A percentile compares a stretch with the other conserved stretches of the same genome.
Evolutionary conservation across 53 echinoderm and acorn worm genomes (phyloP).

Genomic region (Henricia sp.): DNA sequence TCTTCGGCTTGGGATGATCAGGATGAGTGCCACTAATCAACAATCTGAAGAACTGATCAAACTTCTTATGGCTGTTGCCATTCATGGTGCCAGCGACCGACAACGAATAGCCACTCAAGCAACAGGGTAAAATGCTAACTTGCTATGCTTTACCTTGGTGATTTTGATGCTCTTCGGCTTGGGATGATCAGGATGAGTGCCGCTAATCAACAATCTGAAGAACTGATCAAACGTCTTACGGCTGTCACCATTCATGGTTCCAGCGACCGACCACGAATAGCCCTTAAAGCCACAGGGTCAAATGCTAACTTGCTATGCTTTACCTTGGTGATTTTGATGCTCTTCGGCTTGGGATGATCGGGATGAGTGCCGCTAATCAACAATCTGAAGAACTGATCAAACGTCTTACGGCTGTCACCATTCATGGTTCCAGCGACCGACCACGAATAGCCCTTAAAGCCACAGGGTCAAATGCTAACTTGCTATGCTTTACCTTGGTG

Average conservation of each 20-base stretch:
- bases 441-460: slow-evolving; percentile 96
- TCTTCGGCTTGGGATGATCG: slow-evolving; percentile 98
- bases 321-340: slow-evolving; percentile 99
- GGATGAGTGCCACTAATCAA: slow-evolving; percentile 91
- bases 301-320: slow-evolving; percentile 55
- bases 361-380: slow-evolving; percentile 94
- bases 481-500: slow-evolving; percentile 83
- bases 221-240: slow-evolving; percentile 90
- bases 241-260: slow-evolving; percentile 85
- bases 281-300: slow-evolving; percentile 91
- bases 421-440: slow-evolving; percentile 91
- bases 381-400: slow-evolving; percentile 94
- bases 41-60: slow-evolving; percentile 90
- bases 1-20: slow-evolving; percentile 95
- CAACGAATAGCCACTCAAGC: slow-evolving; percentile 87
- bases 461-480: slow-evolving; percentile 89
- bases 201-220: slow-evolving; percentile 89
- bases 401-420: slow-evolving; percentile 89
- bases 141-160: too few species aligned
- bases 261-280: slow-evolving; percentile 91
- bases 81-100: slow-evolving; percentile 91
- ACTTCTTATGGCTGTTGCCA: slow-evolving; percentile 82
- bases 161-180: slow-evolving; percentile 99
- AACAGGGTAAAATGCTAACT: too few species aligned
- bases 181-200: slow-evolving; percentile 88